These are phyloP conservation scores for Cariama cristata DNA, from an alignment of 2,113 vertebrate genomes.

Conservation along the genomic window DNA sequence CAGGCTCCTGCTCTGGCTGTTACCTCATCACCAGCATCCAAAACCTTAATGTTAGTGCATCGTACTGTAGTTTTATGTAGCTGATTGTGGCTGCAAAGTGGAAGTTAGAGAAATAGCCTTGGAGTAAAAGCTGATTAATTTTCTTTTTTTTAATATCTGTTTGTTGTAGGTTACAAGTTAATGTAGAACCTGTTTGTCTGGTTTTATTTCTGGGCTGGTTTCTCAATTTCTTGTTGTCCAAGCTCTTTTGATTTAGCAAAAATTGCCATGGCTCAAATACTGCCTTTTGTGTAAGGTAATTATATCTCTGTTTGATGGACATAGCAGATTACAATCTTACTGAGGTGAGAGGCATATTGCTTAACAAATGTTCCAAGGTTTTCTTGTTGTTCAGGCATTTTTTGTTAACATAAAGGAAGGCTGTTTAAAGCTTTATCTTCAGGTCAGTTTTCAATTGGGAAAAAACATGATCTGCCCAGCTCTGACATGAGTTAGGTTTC, in stretches of 20 bases:
- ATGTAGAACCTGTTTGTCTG: conserved; percentile 39
- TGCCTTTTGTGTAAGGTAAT: conserved; percentile 46
- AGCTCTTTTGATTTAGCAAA: not conserved
- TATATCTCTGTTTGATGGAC: not conserved
- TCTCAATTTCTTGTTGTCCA: not conserved
- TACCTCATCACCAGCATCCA: not conserved
- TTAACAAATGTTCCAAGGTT: conserved; percentile 41
- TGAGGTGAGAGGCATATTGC: not conserved
- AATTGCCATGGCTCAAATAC: not conserved
- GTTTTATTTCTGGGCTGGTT: conserved; percentile 31
- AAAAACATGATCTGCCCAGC: not conserved
- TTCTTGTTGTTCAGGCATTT: not conserved
- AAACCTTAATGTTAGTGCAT: not conserved
- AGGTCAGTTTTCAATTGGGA: not conserved
- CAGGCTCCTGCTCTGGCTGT: not conserved
- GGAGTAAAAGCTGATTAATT: conserved; percentile 29
- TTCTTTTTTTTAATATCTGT: not conserved
- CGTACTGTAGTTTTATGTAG: not conserved
- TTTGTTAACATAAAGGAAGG: not conserved
- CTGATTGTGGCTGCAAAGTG: not conserved
- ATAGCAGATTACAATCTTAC: not conserved
- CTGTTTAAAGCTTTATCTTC: not conserved
- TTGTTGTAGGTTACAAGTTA: conserved; percentile 6
- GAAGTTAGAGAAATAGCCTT: not conserved
- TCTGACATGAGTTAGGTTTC: not conserved